Conservation (phyloP, 1,140 invertebrate genomes). For the Heliconius hermathena region DNA sequence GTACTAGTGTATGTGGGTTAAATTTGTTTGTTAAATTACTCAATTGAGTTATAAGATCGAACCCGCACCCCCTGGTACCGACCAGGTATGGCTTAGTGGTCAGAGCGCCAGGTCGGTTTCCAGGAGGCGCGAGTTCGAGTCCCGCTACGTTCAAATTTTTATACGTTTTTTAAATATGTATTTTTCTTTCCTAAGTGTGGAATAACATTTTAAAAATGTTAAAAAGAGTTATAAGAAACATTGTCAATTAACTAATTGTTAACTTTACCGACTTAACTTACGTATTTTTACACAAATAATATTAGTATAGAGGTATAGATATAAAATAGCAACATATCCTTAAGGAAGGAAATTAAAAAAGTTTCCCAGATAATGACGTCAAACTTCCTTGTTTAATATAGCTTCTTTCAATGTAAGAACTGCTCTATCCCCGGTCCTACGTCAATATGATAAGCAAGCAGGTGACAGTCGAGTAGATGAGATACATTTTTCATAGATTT, state of each 20-base stretch:
- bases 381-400: slow-evolving; percentile 4
- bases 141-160: too few relatives aligned
- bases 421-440: background rate
- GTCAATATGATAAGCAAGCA: background rate
- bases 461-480: background rate
- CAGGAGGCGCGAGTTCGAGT: too few relatives aligned
- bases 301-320: background rate
- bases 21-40: background rate
- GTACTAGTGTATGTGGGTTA: background rate
- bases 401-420: background rate
- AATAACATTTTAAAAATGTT: too few relatives aligned
- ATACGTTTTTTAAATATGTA: too few relatives aligned
- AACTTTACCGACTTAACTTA: too few relatives aligned
- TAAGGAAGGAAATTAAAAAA: slow-evolving; percentile 12
- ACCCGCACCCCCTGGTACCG: too few relatives aligned
- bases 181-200: too few relatives aligned
- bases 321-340: background rate
- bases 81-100: too few relatives aligned
- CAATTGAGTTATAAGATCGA: background rate
- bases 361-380: slow-evolving; percentile 2
- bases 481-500: background rate
- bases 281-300: too few relatives aligned
- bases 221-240: too few relatives aligned
- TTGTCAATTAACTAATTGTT: too few relatives aligned
- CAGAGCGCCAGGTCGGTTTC: too few relatives aligned